Base-by-base conservation (phyloP, 2,888 invertebrate genomes). In the Coronaproctus castanopsis region DNA sequence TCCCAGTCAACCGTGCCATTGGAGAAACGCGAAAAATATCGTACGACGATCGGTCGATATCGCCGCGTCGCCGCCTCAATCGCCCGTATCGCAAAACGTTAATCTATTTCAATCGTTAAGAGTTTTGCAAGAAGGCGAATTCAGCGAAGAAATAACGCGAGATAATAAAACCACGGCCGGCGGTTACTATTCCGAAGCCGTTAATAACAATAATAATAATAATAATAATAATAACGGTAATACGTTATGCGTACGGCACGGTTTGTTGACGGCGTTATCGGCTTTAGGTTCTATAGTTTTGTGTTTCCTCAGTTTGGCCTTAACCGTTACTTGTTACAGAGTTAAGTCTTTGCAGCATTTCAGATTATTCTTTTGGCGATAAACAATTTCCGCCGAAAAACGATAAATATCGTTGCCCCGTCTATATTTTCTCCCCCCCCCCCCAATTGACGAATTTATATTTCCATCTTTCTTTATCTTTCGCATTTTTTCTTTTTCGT, bases 1-100 rank as follows among this genome's bases (percentile, higher is more conserved):
- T 76, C 92, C 91, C 67, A 88, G 87, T 63, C 90, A 91, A 73
- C 87, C 89, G 0, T 91, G 91, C 68, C 89, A 91, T 71, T 90
- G 91, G 91, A 81, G 90, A 62, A 90, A 89, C 69, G 81, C 88
- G 65, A 89, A 90, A 73, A 81, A 79, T 60, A 81, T 87, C 36
- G 77, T 79, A 23, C 85, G 86, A 68, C 80, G 89, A 66, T 85
- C 87, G 49, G 75, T 81, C 52, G 66, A 74, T 63, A 66, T 62
- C 3, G 57, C 67, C 18, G 65, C 69, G 18, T 57, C 61, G 14
- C 63, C 68, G 22, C 36, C 36, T 5, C 68, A 74, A 10, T 68
- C 71, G 55, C 73, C 76, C 61, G 69, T 89, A 14, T 90, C 90
- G 0, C 91, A 92, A 74, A 91, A 90, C 70, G 82, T 92, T 52